Evolutionary conservation across 2,113 vertebrate species (phyloP), one percentile per base, ranked within the genome.

Genomic region (Sinosuthora webbiana): DNA sequence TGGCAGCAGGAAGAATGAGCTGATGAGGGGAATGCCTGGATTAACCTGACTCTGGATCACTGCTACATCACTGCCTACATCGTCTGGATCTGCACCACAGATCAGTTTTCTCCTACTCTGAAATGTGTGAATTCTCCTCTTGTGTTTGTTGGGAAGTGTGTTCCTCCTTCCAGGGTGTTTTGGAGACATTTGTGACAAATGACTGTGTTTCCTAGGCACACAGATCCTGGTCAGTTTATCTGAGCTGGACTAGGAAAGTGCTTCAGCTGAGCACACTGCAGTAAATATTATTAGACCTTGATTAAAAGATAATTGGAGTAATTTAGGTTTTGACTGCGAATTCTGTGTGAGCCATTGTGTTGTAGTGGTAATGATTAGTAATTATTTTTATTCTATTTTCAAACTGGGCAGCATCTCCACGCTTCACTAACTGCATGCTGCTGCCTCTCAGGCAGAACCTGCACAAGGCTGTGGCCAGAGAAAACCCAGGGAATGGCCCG

Each of bases 81-180:
- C 14, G n/a, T 23, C 44, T 71, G 78, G 20, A 13, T 42, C 52
- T 75, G 78, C 85, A 42, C 25, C 65, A 20, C 45, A n/a, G 16
- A 13, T n/a, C 27, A 4, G 4, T 49, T 41, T 47, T 23, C 6
- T 9, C 6, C n/a, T 31, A 4, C 9, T 85, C 42, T 31, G 25
- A 13, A 59, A 15, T 7, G 13, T 35, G 41, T 9, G 6, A 35
- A 1, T 39, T 68, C 41, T 37, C 15, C 25, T 30, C 23, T 0
- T 0, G 0, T 23, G 8, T 15, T 33, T 33, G 20, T 42, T 74
- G 35, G 64, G n/a, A 62, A 14, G 28, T 1, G 3, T 28, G 15
- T 15, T 2, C 27, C 18, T 57, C 21, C 27, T 83, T 31, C 17
- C 7, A 15, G 3, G 62, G 13, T 3, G 25, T 74, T 68, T 19